Percentiles rank a stretch among this genome's conserved stretches.
Conservation (phyloP, 2,113 vertebrate genomes). For the Tupaia chinensis region DNA sequence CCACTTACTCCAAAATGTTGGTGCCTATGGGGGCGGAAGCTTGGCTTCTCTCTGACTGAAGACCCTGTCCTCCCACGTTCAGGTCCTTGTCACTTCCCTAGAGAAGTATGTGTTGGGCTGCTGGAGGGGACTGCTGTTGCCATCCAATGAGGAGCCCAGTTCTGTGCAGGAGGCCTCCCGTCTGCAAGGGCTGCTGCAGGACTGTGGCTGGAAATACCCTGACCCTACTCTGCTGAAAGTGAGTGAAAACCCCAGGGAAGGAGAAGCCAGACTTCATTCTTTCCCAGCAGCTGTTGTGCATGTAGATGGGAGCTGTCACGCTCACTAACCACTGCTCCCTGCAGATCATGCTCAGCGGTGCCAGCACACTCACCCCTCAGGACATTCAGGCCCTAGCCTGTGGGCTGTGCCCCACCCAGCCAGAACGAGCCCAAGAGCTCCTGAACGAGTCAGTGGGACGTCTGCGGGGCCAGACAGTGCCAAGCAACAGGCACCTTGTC, state of each 20-base stretch:
- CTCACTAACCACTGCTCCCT: background rate
- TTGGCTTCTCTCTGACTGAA: background rate
- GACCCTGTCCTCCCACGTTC: background rate
- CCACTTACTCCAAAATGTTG: background rate
- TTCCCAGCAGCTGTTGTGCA: background rate
- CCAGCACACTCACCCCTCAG: slow-evolving; percentile 84
- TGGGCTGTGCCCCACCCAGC: slow-evolving; percentile 84
- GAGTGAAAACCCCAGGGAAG: slow-evolving; percentile 36
- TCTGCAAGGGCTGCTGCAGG: slow-evolving; percentile 82
- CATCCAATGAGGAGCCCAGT: slow-evolving; percentile 78
- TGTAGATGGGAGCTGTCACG: background rate
- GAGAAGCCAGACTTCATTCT: background rate
- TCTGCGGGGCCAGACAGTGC: slow-evolving; percentile 57
- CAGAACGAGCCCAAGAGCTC: slow-evolving; percentile 83
- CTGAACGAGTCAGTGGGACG: slow-evolving; percentile 84
- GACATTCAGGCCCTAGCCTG: slow-evolving; percentile 87
- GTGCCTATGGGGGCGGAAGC: background rate
- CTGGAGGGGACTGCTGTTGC: slow-evolving; percentile 91
- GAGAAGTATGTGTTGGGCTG: slow-evolving; percentile 90
- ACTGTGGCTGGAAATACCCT: slow-evolving; percentile 83
- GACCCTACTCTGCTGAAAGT: slow-evolving; percentile 90
- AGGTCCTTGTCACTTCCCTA: slow-evolving; percentile 91
- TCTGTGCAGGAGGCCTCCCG: slow-evolving; percentile 81
- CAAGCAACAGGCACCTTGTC: slow-evolving; percentile 87
- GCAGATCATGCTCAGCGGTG: slow-evolving; percentile 88